Evolutionary conservation across 2,888 invertebrate species (phyloP).

Genomic region (Lapara coniferarum): DNA sequence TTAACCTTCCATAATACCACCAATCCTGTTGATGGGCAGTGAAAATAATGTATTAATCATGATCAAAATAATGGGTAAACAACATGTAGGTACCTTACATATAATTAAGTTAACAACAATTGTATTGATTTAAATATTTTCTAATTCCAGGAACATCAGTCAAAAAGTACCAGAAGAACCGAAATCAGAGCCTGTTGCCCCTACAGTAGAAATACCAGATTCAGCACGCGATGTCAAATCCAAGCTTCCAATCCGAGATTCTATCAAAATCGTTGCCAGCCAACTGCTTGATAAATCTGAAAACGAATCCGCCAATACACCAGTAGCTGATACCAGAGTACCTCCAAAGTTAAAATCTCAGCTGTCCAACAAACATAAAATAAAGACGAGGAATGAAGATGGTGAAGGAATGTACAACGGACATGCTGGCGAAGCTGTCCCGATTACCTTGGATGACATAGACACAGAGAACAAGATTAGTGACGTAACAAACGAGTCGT

Average conservation of each 20-base stretch:
- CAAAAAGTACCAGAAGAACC: constrained; percentile 34
- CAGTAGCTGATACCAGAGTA: constrained; percentile 84
- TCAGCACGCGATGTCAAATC: constrained; percentile 68
- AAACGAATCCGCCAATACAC: constrained; percentile 60
- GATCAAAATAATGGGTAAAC: too few relatives aligned
- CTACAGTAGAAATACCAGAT: constrained; percentile 43
- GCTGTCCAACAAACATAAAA: constrained; percentile 67
- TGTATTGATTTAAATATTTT: neutral
- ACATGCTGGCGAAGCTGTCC: constrained; percentile 87
- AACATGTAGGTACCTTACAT: too few relatives aligned
- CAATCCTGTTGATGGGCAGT: too few relatives aligned
- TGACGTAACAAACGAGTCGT: constrained; percentile 59
- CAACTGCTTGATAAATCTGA: constrained; percentile 79
- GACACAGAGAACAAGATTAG: constrained; percentile 81
- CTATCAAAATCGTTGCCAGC: constrained; percentile 83
- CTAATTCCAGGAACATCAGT: constrained; percentile 45
- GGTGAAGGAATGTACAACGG: constrained; percentile 73
- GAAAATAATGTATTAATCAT: too few relatives aligned
- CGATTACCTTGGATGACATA: constrained; percentile 85
- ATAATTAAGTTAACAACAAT: too few relatives aligned
- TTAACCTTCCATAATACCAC: too few relatives aligned
- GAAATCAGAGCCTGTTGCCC: constrained; percentile 30
- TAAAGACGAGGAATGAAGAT: constrained; percentile 71
- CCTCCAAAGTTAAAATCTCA: constrained; percentile 85
- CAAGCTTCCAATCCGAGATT: constrained; percentile 79